These are phyloP conservation scores for Pholis gunnellus DNA, from an alignment of 2,113 vertebrate species.

Conservation along the genomic window DNA sequence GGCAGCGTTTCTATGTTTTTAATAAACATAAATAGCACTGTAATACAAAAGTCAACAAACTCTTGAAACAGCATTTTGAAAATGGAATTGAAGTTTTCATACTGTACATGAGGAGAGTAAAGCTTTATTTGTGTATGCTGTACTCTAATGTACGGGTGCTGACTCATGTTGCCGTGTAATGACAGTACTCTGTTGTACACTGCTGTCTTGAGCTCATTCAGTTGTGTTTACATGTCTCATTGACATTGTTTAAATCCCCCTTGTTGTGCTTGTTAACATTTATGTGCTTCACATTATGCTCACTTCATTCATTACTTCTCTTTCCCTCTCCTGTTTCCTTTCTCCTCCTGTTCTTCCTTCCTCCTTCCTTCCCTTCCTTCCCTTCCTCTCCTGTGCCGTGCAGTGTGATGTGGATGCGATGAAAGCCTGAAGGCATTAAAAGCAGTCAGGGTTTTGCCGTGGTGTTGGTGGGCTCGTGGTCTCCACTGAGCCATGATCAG, in stretches of 20 bases:
- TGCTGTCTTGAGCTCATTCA: slow-evolving; percentile 22
- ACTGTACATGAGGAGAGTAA: background rate
- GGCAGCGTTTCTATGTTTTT: background rate
- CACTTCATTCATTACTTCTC: slow-evolving; percentile 41
- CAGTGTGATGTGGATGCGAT: slow-evolving; percentile 34
- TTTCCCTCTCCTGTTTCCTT: slow-evolving; percentile 2
- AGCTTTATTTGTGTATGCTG: background rate
- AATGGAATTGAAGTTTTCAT: background rate
- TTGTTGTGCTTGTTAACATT: slow-evolving; percentile 54
- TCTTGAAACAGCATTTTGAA: background rate
- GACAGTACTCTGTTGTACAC: background rate
- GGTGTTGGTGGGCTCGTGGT: slow-evolving; percentile 68
- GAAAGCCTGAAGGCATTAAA: slow-evolving; percentile 74
- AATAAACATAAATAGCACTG: background rate
- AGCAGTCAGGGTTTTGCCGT: slow-evolving; percentile 68
- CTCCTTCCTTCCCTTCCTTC: slow-evolving; percentile 10
- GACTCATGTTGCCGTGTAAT: slow-evolving; percentile 39
- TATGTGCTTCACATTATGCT: slow-evolving; percentile 59
- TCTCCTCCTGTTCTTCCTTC: background rate
- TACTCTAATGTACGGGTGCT: background rate
- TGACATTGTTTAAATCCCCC: slow-evolving; percentile 32
- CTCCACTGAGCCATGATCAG: slow-evolving; percentile 78
- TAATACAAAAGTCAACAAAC: background rate
- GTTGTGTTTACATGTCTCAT: slow-evolving; percentile 48
- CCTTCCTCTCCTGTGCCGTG: background rate